A percentile compares a stretch with the other conserved stretches of the same genome.
Conservation (phyloP, 2,888 invertebrate genomes). For the Nemotelus nigrinus region DNA sequence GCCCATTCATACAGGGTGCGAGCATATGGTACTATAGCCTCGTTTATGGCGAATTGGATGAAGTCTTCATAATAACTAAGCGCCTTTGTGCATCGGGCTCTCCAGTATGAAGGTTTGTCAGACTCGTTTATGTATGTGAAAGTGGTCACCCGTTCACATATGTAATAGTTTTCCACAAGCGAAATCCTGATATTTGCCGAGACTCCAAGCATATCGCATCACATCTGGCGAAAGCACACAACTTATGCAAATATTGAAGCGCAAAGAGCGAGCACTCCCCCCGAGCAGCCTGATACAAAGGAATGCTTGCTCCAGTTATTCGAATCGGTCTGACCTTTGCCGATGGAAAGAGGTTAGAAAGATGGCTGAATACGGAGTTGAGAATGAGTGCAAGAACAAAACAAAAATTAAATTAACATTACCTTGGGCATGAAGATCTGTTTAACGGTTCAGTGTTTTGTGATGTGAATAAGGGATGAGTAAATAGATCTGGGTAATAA, state of each 20-base stretch:
- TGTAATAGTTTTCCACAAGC: neutral
- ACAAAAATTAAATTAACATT: neutral
- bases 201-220: neutral
- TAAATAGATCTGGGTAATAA: no score
- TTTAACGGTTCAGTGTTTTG: no score
- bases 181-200: neutral
- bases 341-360: neutral
- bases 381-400: neutral
- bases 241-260: conserved; percentile 7
- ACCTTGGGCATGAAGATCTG: neutral
- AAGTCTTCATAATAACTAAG: neutral
- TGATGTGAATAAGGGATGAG: no score
- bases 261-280: neutral
- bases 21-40: neutral
- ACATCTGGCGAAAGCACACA: conserved; percentile 4
- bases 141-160: no score
- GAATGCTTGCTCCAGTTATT: neutral
- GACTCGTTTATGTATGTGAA: no score
- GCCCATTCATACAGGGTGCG: neutral
- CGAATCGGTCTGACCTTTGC: neutral
- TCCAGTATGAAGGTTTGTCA: no score
- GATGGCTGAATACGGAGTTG: neutral
- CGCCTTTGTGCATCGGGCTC: neutral
- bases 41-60: neutral
- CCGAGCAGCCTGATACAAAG: neutral